Base-by-base conservation (phyloP, 2,113 vertebrate genomes). In the Oryzias celebensis region DNA sequence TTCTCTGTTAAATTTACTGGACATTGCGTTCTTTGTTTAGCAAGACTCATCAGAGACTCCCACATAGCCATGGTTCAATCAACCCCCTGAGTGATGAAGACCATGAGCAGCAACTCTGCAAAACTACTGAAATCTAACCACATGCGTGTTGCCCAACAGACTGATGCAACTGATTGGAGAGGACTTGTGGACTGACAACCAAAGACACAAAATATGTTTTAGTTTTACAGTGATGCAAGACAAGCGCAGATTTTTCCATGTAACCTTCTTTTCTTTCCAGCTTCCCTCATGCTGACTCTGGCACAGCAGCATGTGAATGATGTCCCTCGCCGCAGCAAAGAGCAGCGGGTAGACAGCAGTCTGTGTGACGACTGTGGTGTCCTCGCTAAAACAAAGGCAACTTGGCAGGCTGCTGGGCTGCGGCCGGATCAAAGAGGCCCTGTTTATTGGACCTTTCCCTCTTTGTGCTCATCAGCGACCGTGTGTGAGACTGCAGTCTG, bases 361-460 rank as follows among this genome's bases (percentile, higher is more conserved):
- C 88, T 89, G 75, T 62, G 72, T 63, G 85, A 84, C 75, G 82
- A 76, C 86, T 78, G 87, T 63, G 81, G 79, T 85, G 80, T 88
- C 84, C 77, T 83, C 69, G 45, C 77, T 52, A 54, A 87, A 80
- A 92, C 90, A 91, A 91, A 90, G 78, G 68, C 73, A 73, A 83
- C 83, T 90, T 90, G 90, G 88, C 88, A 84, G 77, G 80, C 85
- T 77, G 75, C 73, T 80, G 80, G 43, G 81, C 62, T 73, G 81
- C 71, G 76, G 85, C 69, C 68, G 70, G 80, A 89, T 90, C 88
- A 91, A 89, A 91, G 87, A 56, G 73, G 52, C 73, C 77, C 65
- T 85, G 84, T 84, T 91, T 89, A 88, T 86, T 90, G 85, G 87
- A 87, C 71, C 83, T 77, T 77, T 75, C 67, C 61, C 66, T 81